Conservation (phyloP, 2,113 vertebrate species). For the Podilymbus podiceps region DNA sequence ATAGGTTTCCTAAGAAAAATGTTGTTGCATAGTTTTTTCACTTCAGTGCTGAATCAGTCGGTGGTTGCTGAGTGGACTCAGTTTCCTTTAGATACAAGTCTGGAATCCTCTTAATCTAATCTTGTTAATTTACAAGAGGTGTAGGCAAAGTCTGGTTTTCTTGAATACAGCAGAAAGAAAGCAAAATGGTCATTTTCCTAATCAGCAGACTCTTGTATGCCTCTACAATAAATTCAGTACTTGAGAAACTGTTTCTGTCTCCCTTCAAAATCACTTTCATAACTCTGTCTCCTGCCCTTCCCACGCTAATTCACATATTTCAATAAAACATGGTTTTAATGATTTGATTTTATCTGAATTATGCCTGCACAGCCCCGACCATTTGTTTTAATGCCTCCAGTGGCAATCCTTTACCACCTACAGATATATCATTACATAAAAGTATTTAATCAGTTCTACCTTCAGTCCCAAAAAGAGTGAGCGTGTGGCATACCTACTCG, state of each 20-base stretch:
- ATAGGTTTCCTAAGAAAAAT: not conserved
- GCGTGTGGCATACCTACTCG: not conserved
- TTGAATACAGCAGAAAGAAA: not conserved
- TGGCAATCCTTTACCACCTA: not conserved
- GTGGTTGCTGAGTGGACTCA: not conserved
- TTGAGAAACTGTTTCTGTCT: not conserved
- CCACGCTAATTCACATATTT: not conserved
- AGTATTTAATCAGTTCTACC: not conserved
- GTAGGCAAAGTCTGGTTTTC: not conserved
- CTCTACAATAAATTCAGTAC: not conserved
- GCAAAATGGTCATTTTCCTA: not conserved
- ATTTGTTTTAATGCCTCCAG: not conserved
- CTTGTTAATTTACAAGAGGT: not conserved
- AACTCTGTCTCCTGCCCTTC: not conserved
- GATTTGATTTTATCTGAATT: not conserved
- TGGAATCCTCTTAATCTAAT: not conserved
- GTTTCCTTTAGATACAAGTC: not conserved
- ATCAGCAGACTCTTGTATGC: not conserved
- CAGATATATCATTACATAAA: not conserved
- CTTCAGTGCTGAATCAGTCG: not conserved
- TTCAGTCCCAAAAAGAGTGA: not conserved
- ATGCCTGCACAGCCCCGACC: accelerated
- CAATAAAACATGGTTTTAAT: not conserved
- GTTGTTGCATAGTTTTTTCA: not conserved
- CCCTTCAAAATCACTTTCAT: not conserved